A percentile compares a stretch with the other conserved stretches of the same genome.
phyloP scores from a whole-genome alignment of 2,113 vertebrate genomes.

The Takifugu bimaculatus region DNA sequence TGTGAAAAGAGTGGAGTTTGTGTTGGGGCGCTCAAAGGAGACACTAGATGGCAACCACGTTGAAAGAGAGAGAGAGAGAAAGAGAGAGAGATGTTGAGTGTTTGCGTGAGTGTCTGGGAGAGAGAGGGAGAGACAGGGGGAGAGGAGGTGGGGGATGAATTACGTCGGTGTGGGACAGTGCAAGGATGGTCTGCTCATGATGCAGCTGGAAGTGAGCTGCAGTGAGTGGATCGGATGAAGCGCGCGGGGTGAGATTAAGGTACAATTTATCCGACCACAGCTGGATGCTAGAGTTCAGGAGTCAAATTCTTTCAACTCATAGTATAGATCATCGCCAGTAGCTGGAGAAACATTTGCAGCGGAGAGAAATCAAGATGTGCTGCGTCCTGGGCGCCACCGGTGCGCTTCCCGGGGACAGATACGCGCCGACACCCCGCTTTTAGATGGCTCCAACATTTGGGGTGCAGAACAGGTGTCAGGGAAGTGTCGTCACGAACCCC shows the following conservation, averaged over 20 bases:
- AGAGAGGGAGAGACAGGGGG: neutral
- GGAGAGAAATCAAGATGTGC: conserved; percentile 51
- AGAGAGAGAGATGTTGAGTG: neutral
- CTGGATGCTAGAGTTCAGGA: conserved; percentile 21
- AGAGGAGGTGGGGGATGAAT: conserved; percentile 32
- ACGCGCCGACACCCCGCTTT: conserved; percentile 58
- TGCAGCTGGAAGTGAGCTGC: conserved; percentile 66
- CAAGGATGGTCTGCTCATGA: conserved; percentile 52
- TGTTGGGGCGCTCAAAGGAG: conserved; percentile 49
- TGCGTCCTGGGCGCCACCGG: conserved; percentile 49
- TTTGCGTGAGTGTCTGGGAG: neutral
- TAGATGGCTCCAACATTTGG: conserved; percentile 77
- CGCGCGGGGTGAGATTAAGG: conserved; percentile 16
- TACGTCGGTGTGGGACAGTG: conserved; percentile 65
- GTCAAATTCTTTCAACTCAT: conserved; percentile 14
- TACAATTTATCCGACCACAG: conserved; percentile 12
- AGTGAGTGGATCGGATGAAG: conserved; percentile 32
- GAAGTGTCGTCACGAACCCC: conserved; percentile 82
- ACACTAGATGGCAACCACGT: conserved; percentile 79
- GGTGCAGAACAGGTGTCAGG: conserved; percentile 80
- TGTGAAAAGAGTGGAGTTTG: conserved; percentile 3
- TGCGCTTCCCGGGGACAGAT: conserved; percentile 45
- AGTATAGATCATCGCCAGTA: conserved; percentile 16
- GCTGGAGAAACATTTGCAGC: conserved; percentile 36
- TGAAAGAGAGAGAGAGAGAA: conserved; percentile 37